A percentile compares a stretch with the other conserved stretches of the same genome.
phyloP scores from a whole-genome alignment of 2,113 vertebrate genomes.

The Gymnocephalus cernua region DNA sequence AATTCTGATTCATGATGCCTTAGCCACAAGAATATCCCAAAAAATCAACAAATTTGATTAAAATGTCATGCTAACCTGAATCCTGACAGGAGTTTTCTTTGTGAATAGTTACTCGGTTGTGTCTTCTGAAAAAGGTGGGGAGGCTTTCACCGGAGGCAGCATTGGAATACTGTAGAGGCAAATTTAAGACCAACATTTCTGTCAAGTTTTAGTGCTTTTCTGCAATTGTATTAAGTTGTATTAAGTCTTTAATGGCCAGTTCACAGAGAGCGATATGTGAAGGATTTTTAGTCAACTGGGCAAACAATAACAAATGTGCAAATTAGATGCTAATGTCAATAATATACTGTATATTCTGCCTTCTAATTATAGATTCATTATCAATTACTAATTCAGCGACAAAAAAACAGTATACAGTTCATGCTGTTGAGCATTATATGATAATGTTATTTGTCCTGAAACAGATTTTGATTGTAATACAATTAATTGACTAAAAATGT shows the following conservation, averaged over 20 bases:
- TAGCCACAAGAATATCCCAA: conserved; percentile 2
- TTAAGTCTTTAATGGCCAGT: background rate
- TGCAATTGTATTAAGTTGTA: background rate
- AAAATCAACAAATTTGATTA: conserved; percentile 37
- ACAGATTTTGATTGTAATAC: background rate
- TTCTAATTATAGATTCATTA: background rate
- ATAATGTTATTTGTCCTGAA: background rate
- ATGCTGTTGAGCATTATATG: background rate
- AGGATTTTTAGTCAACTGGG: background rate
- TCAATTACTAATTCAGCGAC: background rate
- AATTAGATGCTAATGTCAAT: background rate
- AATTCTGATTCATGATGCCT: conserved; percentile 14
- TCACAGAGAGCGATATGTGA: background rate
- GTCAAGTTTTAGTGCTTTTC: background rate
- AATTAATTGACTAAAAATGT: background rate
- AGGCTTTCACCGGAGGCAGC: conserved; percentile 15
- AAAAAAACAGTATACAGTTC: background rate
- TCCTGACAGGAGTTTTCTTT: conserved; percentile 22
- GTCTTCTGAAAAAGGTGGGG: background rate
- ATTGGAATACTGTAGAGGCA: conserved; percentile 13
- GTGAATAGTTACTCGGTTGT: conserved; percentile 14
- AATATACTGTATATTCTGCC: background rate
- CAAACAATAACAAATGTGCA: conserved; percentile 1
- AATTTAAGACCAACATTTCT: conserved; percentile 8
- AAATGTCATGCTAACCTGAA: conserved; percentile 58